Base-by-base conservation (phyloP, 2,888 invertebrate genomes). In the Dynastes grantii region DNA sequence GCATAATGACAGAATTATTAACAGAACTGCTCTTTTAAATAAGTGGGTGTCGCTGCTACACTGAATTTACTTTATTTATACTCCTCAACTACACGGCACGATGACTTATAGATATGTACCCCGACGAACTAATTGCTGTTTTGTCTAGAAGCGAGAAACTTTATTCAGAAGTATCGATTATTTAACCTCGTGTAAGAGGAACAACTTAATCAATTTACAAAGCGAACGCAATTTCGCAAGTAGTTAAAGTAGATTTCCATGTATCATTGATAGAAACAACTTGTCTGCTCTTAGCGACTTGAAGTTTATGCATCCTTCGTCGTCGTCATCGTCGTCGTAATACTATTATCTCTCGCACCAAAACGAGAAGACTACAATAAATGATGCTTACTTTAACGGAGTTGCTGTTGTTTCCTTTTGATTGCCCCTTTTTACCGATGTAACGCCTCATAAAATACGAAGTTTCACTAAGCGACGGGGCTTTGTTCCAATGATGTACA, bases 171-270 rank as follows among this genome's bases (percentile, higher is more conserved):
- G 27, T 67, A 77, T 71, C 67, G 81, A 81, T 81, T 80, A 81
- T 80, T 80, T 81, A 79, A 81, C 81, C 79, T 71, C 80, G 78
- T 81, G 79, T 80, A 78, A 76, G 76, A 81, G 80, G 80, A 83
- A 83, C 81, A 81, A 82, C 82, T 83, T 83, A 81, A 83, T 83
- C 82, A 83, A 83, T 83, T 83, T 82, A 82, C 77, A 78, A 81
- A 80, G 81, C 80, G 81, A 83, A 82, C 80, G 83, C 80, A 82
- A 81, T 84, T 83, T 82, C 80, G 82, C 79, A 78, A 82, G 82
- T 81, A 82, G 82, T 82, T 83, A 80, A 82, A 84, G 84, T 84
- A 84, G 82, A 81, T 83, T 84, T 84, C 83, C 83, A 82, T 84
- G 84, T 84, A 83, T 81, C 82, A 77, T 79, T 81, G 81, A 81